Base-by-base conservation (phyloP, 2,797 vertebrate species). In the Enteromius anoplus region DNA sequence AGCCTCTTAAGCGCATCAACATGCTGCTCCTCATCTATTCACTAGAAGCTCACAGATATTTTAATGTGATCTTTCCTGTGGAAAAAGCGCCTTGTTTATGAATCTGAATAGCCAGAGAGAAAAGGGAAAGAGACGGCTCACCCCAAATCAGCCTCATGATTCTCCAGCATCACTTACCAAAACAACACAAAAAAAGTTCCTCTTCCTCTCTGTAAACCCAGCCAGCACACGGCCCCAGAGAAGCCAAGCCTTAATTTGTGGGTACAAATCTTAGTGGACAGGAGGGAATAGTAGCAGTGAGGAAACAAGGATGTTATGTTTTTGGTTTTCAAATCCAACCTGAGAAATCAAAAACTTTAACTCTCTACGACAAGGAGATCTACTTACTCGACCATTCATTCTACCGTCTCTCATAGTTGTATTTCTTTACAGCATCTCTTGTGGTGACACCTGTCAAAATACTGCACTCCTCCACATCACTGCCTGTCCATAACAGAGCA, bases 11-110 rank as follows among this genome's bases (percentile, higher is more conserved):
- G 40, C 58, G 55, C 42, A 58, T 65, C 64, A 73, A 29, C 75
- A 55, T 75, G 65, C 49, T 34, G 83, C 77, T 66, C 58, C 85
- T 86, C 49, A 83, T 87, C 86, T 85, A 81, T 70, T 81, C 51
- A 73, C 60, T 42, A 88, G 86, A 76, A 62, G 82, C 86, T 88
- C 86, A 91, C 40, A 85, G 49, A 53, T 60, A 88, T 86, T 91
- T 91, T 84, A 73, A 87, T 90, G 91, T 92, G 84, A 91, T 92
- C 88, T 90, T 90, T 84, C 64, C 78, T 68, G 32, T 78, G 82
- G 88, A 89, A 88, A 42, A 89, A 88, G 85, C 68, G 77, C 91
- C 91, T 91, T 90, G 90, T 92, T 88, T 89, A 88, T 88, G 75
- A 60, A 88, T 37, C 26, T 53, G n/a, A 86, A 75, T 37, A 73